Base-by-base conservation (phyloP, 2,797 vertebrate species). In the Notolabrus celidotus region DNA sequence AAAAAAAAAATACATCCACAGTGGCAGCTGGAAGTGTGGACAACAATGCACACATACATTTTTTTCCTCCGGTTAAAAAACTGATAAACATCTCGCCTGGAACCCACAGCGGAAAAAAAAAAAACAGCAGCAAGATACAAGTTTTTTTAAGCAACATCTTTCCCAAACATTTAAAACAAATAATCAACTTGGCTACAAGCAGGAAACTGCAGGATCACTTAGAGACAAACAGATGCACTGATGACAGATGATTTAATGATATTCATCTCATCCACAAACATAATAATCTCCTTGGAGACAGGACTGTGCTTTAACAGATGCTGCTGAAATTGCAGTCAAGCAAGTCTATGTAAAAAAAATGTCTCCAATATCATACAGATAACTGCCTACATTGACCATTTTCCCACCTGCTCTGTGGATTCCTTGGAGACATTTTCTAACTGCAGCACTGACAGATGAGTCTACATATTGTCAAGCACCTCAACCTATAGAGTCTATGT, bases 391-490 rank as follows among this genome's bases (percentile, higher is more conserved):
- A 52, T 58, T 71, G 65, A 63, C 54, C 56, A 49, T 77, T 46
- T 64, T 42, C 54, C 51, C 74, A 80, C 81, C 73, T 80, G 77
- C 73, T 65, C 38, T 2, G 42, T 23, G 59, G 19, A 65, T 54
- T 80, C 79, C 71, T 79, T 19, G 15, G 69, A 79, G 67, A 77
- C 39, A 59, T 55, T 67, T 65, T 45, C 74, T 19, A 66, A 68
- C 63, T 65, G 70, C 77, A 65, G 66, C 75, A 39, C 43, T 82
- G 66, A 75, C 72, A 57, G 36, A 71, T 55, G 74, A 83, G 76
- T 85, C 68, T 69, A 89, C 83, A 76, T 20, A 67, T n/a, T 74
- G 76, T 84, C 84, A 73, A 41, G 65, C 64, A 69, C 52, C 71
- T 50, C 57, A 69, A 55, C 70, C 66, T 34, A 22, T 17, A 34